phyloP scores from a whole-genome alignment of 2,888 invertebrate species.

The Rhyacophila evoluta region DNA sequence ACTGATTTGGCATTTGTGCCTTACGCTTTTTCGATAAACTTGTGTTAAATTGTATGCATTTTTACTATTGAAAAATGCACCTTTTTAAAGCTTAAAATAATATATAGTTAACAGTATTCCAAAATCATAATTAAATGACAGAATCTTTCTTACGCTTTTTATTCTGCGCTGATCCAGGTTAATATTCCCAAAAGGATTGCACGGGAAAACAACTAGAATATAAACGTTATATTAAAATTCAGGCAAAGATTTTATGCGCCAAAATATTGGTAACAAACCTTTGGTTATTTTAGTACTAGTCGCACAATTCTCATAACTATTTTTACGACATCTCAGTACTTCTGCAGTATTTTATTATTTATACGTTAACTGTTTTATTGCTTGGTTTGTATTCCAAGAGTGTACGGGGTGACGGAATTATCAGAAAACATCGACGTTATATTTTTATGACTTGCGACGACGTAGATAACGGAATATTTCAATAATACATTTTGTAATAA shows the following conservation, averaged over 20 bases:
- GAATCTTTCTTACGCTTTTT: background rate
- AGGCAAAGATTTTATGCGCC: constrained; percentile 9
- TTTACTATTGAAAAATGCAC: no score
- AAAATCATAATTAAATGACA: background rate
- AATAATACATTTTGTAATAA: no score
- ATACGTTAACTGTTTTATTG: background rate
- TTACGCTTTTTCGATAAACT: no score
- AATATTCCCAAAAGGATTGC: constrained; percentile 17
- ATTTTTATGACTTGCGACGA: background rate
- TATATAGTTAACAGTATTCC: background rate
- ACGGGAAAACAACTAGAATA: constrained; percentile 29
- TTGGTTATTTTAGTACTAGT: background rate
- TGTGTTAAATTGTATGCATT: no score
- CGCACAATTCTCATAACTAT: constrained; percentile 10
- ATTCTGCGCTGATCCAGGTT: background rate
- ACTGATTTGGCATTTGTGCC: no score
- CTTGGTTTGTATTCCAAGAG: background rate
- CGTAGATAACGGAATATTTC: background rate
- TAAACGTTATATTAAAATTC: constrained; percentile 37
- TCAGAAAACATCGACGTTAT: background rate
- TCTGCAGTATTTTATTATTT: background rate
- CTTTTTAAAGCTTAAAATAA: no score
- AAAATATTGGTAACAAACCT: background rate
- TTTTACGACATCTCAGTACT: background rate
- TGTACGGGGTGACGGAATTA: background rate